Conservation (phyloP, 1,140 invertebrate genomes). For the Pogonomyrmex barbatus region DNA sequence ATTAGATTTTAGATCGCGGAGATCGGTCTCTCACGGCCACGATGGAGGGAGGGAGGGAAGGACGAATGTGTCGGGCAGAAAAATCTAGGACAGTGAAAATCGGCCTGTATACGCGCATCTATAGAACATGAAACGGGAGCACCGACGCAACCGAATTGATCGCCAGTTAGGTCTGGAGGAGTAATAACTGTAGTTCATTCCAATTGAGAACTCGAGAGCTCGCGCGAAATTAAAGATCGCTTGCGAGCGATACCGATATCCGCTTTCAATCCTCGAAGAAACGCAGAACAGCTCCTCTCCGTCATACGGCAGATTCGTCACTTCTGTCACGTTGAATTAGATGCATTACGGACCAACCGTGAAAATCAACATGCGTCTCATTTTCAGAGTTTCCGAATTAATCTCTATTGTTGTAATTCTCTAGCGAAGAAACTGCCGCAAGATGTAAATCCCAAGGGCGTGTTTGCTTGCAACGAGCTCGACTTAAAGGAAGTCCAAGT, state of each 20-base stretch:
- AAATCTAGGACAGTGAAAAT: conserved; percentile 79
- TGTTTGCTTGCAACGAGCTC: conserved; percentile 99
- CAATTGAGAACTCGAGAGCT: conserved; percentile 12
- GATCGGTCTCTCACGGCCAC: conserved; percentile 23
- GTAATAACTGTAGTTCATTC: conserved; percentile 41
- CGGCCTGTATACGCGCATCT: conserved; percentile 56
- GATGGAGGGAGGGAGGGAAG: conserved; percentile 5
- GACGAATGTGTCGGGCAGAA: conserved; percentile 61
- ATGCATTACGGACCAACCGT: background rate
- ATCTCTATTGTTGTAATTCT: conserved; percentile 39
- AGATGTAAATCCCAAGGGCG: conserved; percentile 93
- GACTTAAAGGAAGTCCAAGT: conserved; percentile 96
- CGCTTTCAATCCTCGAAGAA: background rate
- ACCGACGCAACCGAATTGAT: conserved; percentile 55
- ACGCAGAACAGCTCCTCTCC: background rate
- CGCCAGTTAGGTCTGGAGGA: conserved; percentile 44
- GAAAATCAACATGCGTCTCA: background rate
- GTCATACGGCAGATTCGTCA: background rate
- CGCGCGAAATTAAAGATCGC: conserved; percentile 35
- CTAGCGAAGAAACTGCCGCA: conserved; percentile 94
- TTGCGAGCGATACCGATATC: background rate
- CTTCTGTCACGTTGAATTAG: background rate
- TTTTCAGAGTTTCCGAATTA: background rate
- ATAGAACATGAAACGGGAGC: conserved; percentile 71
- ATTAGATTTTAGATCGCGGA: conserved; percentile 49